Evolutionary conservation across 2,888 invertebrate species (phyloP), one percentile per base, ranked within the genome.

Genomic region (Ptilodon capucinus): DNA sequence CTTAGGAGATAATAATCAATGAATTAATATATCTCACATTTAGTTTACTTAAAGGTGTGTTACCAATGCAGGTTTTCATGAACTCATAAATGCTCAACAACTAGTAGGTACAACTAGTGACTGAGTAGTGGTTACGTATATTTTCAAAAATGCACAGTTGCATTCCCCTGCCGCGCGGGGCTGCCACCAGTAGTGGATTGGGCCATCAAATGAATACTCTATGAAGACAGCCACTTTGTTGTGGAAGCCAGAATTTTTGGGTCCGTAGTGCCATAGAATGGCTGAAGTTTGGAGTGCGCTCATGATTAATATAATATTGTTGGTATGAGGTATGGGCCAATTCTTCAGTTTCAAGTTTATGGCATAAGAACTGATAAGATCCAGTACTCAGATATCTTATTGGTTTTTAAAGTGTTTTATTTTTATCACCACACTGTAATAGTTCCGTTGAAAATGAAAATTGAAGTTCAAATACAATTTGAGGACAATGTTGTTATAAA

Each of bases 151-250:
- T 74, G 66, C 71, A 72, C 51, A 51, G 50, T 18, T 59, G 48
- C 52, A 57, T 51, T 63, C 55, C 59, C 56, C 46, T 51, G 45
- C 35, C 35, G 36, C 43, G 46, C 18, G 18, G 11, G 14, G 32
- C 14, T 14, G 9, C 51, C 59, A 49, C 45, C 28, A 28, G 46
- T 62, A 74, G 74, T 70, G 71, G 60, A 71, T 67, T 70, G 73
- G 68, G 42, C 64, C 57, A 61, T 69, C 52, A 50, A 48, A 61
- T 76, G 71, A 76, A 76, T 76, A 59, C 60, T 71, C 50, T 56
- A 76, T 73, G 67, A 68, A 56, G 57, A 40, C 40, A 19, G 42
- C 46, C 52, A 58, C 46, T 60, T 53, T 64, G 67, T 63, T 57
- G 32, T 42, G 43, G 48, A 49, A 45, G 45, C 54, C 55, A 36